Percentiles rank a stretch among this genome's conserved stretches.
phyloP scores from a whole-genome alignment of 2,888 invertebrate species.

The Drosophila antonietae region DNA sequence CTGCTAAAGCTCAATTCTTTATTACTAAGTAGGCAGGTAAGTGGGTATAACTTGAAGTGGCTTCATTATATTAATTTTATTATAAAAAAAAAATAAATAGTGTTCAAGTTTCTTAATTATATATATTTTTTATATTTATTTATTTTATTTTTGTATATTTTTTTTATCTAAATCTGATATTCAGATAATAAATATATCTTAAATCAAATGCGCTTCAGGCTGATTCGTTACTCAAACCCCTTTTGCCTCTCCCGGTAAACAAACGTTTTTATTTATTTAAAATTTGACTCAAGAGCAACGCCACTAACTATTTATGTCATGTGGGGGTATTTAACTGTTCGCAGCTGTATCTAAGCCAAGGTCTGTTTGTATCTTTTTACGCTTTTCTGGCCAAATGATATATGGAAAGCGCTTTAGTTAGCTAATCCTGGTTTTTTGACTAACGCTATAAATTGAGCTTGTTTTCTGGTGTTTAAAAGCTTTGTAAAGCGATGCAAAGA shows the following conservation, averaged over 20 bases:
- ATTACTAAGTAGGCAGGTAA: too few relatives aligned
- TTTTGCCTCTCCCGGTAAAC: too few relatives aligned
- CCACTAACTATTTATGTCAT: neutral
- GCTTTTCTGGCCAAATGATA: slow-evolving; percentile 37
- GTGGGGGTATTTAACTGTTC: slow-evolving; percentile 8
- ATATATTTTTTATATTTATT: too few relatives aligned
- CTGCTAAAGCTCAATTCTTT: too few relatives aligned
- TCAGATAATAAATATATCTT: neutral
- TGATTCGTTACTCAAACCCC: neutral
- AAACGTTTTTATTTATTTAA: neutral
- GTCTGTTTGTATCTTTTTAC: slow-evolving; percentile 6
- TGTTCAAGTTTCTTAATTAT: too few relatives aligned
- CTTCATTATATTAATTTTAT: too few relatives aligned
- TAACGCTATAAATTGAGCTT: slow-evolving; percentile 17
- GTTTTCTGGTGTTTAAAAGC: slow-evolving; percentile 7
- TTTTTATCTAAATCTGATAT: neutral
- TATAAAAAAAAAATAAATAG: too few relatives aligned
- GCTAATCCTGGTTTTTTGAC: slow-evolving; percentile 13
- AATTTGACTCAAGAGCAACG: neutral
- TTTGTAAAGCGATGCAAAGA: slow-evolving; percentile 8
- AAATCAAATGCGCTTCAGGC: neutral
- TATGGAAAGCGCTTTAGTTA: slow-evolving; percentile 29
- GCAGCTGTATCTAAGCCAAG: neutral
- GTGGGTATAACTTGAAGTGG: too few relatives aligned
- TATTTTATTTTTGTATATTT: neutral